A percentile compares a stretch with the other conserved stretches of the same genome.
Conservation (phyloP, 2,888 invertebrate genomes). For the Mythimna albipuncta region DNA sequence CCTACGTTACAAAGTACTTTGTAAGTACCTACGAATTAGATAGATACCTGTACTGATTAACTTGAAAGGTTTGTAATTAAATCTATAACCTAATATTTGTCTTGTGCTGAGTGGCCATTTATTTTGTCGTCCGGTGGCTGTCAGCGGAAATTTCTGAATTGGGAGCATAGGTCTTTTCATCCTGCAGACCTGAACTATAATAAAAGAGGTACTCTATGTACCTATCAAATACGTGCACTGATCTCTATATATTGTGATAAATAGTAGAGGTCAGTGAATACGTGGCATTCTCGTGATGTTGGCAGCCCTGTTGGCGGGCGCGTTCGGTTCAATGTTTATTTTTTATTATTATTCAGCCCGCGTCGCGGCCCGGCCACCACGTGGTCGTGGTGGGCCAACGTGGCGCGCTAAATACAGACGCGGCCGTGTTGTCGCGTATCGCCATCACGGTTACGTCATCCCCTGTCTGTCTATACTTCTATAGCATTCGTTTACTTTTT, state of each 20-base stretch:
- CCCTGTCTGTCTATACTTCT: slow-evolving; percentile 46
- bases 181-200: slow-evolving; percentile 11
- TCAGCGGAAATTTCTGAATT: slow-evolving; percentile 11
- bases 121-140: neutral
- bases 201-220: slow-evolving; percentile 6
- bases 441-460: slow-evolving; percentile 62
- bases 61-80: slow-evolving; percentile 3
- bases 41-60: neutral
- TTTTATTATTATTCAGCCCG: slow-evolving; percentile 68
- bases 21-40: slow-evolving; percentile 4
- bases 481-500: slow-evolving; percentile 38
- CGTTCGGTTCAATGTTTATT: slow-evolving; percentile 66
- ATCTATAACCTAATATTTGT: slow-evolving; percentile 12
- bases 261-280: slow-evolving; percentile 18
- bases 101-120: neutral
- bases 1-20: slow-evolving; percentile 3
- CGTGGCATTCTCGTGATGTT: slow-evolving; percentile 56
- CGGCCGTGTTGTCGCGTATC: slow-evolving; percentile 63
- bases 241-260: too few species aligned
- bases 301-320: slow-evolving; percentile 63
- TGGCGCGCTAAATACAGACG: slow-evolving; percentile 66
- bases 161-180: neutral
- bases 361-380: slow-evolving; percentile 64
- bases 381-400: slow-evolving; percentile 67
- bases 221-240: neutral